Evolutionary conservation across 2,888 invertebrate genomes (phyloP).

Genomic region (Ctenicera cuprea): DNA sequence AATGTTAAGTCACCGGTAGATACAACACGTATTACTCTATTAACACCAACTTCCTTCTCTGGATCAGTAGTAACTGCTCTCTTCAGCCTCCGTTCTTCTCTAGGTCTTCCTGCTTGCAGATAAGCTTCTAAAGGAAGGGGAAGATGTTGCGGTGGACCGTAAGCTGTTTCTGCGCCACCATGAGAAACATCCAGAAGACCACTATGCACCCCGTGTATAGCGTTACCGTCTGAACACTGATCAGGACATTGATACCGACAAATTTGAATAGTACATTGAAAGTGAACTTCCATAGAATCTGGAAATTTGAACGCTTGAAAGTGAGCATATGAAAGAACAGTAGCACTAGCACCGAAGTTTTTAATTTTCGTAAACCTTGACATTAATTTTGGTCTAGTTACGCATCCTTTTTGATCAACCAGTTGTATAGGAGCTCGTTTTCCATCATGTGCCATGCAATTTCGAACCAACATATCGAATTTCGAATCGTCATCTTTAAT

Average conservation of each 20-base stretch:
- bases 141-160: slow-evolving; percentile 82
- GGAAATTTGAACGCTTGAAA: slow-evolving; percentile 98
- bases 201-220: slow-evolving; percentile 64
- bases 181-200: slow-evolving; percentile 77
- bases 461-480: slow-evolving; percentile 95
- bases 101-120: slow-evolving; percentile 80
- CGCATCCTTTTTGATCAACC: slow-evolving; percentile 94
- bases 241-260: slow-evolving; percentile 95
- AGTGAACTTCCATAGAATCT: slow-evolving; percentile 97
- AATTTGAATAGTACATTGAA: slow-evolving; percentile 96
- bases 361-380: slow-evolving; percentile 95
- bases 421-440: slow-evolving; percentile 94
- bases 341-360: slow-evolving; percentile 95
- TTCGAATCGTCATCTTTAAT: slow-evolving; percentile 96
- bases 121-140: slow-evolving; percentile 79
- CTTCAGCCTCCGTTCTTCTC: slow-evolving; percentile 84
- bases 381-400: slow-evolving; percentile 94
- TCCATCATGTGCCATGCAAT: slow-evolving; percentile 96
- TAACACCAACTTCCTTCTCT: slow-evolving; percentile 90
- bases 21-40: slow-evolving; percentile 92
- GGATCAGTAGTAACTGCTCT: slow-evolving; percentile 78
- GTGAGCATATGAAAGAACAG: slow-evolving; percentile 93
- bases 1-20: slow-evolving; percentile 94
- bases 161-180: slow-evolving; percentile 77
- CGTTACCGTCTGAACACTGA: slow-evolving; percentile 83